Evolutionary conservation across 2,113 vertebrate species (phyloP).

Genomic region (Eleginops maclovinus): DNA sequence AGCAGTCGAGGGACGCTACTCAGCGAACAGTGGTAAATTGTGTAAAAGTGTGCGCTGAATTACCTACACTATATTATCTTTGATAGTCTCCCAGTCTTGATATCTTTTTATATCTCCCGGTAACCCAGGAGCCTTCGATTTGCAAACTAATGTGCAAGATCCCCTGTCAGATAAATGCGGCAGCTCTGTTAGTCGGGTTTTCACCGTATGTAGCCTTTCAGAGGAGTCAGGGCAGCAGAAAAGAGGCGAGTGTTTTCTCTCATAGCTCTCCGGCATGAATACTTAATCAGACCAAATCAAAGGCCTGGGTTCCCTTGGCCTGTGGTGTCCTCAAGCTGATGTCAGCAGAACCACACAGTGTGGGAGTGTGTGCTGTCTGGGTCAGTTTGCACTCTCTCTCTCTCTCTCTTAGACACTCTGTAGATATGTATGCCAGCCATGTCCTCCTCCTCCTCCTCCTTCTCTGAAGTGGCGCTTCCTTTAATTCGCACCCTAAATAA

Average conservation of each 20-base stretch:
- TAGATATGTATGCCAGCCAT: constrained; percentile 91
- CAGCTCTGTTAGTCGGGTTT: constrained; percentile 46
- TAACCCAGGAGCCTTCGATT: constrained; percentile 67
- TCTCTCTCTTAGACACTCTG: constrained; percentile 33
- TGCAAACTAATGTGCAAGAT: constrained; percentile 71
- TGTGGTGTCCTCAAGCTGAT: constrained; percentile 69
- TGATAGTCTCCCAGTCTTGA: constrained; percentile 63
- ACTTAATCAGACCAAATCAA: constrained; percentile 74
- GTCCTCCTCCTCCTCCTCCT: constrained; percentile 78
- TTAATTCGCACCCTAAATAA: constrained; percentile 99
- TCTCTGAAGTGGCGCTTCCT: constrained; percentile 92
- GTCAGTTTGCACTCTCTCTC: constrained; percentile 34
- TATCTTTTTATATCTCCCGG: constrained; percentile 65
- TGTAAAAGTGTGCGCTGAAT: constrained; percentile 74
- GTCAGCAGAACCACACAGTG: constrained; percentile 70
- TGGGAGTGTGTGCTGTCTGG: constrained; percentile 45
- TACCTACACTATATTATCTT: constrained; percentile 72
- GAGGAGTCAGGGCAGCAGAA: constrained; percentile 60
- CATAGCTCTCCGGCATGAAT: constrained; percentile 66
- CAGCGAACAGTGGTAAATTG: constrained; percentile 67
- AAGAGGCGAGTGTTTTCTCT: constrained; percentile 64
- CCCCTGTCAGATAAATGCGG: constrained; percentile 69
- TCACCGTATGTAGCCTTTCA: constrained; percentile 46
- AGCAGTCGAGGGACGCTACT: constrained; percentile 65
- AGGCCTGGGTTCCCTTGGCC: constrained; percentile 63